These are phyloP conservation scores for Caenorhabditis japonica DNA, from an alignment of 2,888 invertebrate species.

Conservation along the genomic window DNA sequence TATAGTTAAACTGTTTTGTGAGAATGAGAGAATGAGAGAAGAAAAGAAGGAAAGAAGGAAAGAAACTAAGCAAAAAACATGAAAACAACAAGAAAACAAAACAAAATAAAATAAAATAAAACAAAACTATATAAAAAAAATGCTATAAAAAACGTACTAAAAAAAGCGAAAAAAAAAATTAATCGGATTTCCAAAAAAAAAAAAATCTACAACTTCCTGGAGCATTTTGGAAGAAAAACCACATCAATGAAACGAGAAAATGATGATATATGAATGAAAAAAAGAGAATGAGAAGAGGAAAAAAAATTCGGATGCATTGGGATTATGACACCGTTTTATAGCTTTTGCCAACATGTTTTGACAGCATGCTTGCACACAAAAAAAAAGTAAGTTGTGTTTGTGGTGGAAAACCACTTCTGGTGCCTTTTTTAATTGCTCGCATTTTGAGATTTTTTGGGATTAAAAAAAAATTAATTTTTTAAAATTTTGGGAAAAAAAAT, in stretches of 20 bases:
- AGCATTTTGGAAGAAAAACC: neutral
- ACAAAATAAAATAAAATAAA: neutral
- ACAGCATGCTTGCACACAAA: neutral
- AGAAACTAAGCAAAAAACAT: neutral
- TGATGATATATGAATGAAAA: constrained; percentile 9
- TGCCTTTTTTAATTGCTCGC: too few species aligned
- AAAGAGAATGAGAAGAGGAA: constrained; percentile 1
- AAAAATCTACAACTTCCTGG: neutral
- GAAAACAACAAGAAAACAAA: neutral
- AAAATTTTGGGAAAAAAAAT: too few species aligned
- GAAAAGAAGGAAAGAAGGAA: neutral
- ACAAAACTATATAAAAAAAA: neutral
- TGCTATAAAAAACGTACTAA: too few species aligned
- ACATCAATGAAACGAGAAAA: neutral
- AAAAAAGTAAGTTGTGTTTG: constrained; percentile 1
- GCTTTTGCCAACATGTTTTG: constrained; percentile 1
- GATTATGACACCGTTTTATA: constrained; percentile 46
- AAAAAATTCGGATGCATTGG: neutral
- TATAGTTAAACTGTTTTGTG: too few species aligned
- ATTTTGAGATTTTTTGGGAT: neutral
- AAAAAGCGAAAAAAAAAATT: too few species aligned
- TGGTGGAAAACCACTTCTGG: neutral
- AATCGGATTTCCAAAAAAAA: too few species aligned
- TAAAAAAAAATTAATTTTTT: neutral
- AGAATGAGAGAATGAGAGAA: neutral